Base-by-base conservation (phyloP, 2,797 vertebrate genomes). In the Menidia menidia region DNA sequence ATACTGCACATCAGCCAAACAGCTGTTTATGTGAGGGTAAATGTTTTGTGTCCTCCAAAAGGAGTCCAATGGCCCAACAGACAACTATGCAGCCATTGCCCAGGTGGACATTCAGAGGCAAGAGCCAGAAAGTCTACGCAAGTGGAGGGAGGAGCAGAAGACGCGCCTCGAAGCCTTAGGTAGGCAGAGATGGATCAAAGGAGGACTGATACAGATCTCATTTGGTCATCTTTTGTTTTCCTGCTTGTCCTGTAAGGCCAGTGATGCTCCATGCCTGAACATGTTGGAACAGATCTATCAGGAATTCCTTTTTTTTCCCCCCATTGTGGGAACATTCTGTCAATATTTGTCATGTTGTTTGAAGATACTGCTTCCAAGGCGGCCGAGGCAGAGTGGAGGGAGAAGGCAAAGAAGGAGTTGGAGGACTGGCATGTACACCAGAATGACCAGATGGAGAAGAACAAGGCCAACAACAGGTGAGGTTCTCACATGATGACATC, bases 381-480 rank as follows among this genome's bases (percentile, higher is more conserved):
- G 41, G 96, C 96, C 0, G 98, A 99, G 85, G 95, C 92, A 18
- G 96, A 98, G 56, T 98, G 96, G 98, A 95, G 94, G 80, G 97
- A 98, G 78, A 99, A 97, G 82, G 98, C 98, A 73, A 97, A 95
- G 82, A 98, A 95, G 84, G 98, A 99, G 87, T 94, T 99, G 71
- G 97, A 99, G 79, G 98, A 99, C 78, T 99, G 98, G 98, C 97
- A 98, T 47, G 89, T 96, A 60, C 96, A 97, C 81, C 98, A 99
- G 92, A 96, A 87, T 1, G 98, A 99, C 73, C 97, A 99, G 88
- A 96, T 98, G 85, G 97, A 98, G 93, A 99, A 98, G 89, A 99
- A 98, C 90, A 96, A 97, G 89, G 94, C 93, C 87, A 98, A 97
- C 90, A 99, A 99, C 90, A 96, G 97, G 98, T 99, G 57, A 70